A percentile compares a stretch with the other conserved stretches of the same genome.
Evolutionary conservation across 1,140 invertebrate species (phyloP).

Genomic region (Lordiphosa mommai): DNA sequence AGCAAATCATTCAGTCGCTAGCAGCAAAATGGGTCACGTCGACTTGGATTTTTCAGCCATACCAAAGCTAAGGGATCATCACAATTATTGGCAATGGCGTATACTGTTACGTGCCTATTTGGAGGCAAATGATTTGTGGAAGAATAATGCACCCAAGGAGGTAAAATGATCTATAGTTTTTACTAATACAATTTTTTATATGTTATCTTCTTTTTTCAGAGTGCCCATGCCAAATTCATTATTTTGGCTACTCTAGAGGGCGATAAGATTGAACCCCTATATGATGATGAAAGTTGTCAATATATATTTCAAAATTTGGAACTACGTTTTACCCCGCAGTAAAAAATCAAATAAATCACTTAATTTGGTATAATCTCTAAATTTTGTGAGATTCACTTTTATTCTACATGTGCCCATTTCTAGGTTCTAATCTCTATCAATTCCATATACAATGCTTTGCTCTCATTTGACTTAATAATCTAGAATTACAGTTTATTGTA

Average conservation of each 20-base stretch:
- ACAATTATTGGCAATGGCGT: slow-evolving; percentile 58
- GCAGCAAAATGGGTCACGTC: slow-evolving; percentile 37
- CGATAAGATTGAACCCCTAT: slow-evolving; percentile 51
- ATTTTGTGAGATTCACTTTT: slow-evolving; percentile 32
- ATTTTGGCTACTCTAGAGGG: slow-evolving; percentile 37
- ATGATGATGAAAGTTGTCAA: slow-evolving; percentile 36
- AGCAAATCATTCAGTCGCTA: slow-evolving; percentile 10
- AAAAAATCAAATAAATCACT: neutral
- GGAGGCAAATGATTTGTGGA: slow-evolving; percentile 48
- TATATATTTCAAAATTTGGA: slow-evolving; percentile 50
- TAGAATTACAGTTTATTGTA: slow-evolving; percentile 35
- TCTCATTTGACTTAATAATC: slow-evolving; percentile 11
- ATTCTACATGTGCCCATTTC: slow-evolving; percentile 26
- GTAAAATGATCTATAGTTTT: neutral
- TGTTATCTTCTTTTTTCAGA: slow-evolving; percentile 16
- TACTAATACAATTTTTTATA: neutral
- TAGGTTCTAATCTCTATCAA: slow-evolving; percentile 10
- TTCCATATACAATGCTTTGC: slow-evolving; percentile 33
- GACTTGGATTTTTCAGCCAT: slow-evolving; percentile 50
- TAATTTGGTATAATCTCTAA: slow-evolving; percentile 17
- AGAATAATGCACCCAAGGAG: slow-evolving; percentile 49
- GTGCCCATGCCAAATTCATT: slow-evolving; percentile 41
- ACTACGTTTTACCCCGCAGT: slow-evolving; percentile 36
- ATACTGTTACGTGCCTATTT: slow-evolving; percentile 44
- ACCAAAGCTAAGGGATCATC: slow-evolving; percentile 39